Evolutionary conservation across 2,888 invertebrate species (phyloP).

Genomic region (Caenorhabditis auriculariae): DNA sequence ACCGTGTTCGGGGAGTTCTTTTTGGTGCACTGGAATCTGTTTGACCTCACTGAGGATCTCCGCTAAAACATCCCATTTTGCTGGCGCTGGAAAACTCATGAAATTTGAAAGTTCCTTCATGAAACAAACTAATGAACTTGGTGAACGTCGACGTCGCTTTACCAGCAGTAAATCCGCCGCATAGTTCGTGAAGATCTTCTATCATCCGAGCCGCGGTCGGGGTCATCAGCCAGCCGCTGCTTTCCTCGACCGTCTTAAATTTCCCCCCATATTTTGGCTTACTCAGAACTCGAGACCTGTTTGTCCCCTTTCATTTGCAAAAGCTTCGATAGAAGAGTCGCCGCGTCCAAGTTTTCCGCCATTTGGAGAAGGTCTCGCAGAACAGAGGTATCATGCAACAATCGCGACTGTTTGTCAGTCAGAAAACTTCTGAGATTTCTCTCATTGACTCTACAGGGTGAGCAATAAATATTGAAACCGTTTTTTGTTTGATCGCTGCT

Average conservation of each 20-base stretch:
- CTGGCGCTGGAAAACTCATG: constrained; percentile 36
- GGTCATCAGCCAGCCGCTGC: constrained; percentile 58
- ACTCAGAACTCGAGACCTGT: too few relatives aligned
- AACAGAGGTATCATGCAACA: constrained; percentile 47
- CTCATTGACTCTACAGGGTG: too few relatives aligned
- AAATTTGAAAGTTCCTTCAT: neutral
- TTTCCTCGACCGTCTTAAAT: constrained; percentile 42
- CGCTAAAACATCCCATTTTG: constrained; percentile 54
- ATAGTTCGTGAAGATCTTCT: constrained; percentile 43
- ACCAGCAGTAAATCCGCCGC: constrained; percentile 25
- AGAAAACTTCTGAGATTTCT: constrained; percentile 15
- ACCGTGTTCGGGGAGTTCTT: constrained; percentile 23
- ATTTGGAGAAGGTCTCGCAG: constrained; percentile 50
- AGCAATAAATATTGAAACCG: too few relatives aligned
- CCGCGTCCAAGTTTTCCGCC: constrained; percentile 56
- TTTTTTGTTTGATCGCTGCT: too few relatives aligned
- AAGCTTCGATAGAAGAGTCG: constrained; percentile 34
- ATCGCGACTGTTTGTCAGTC: constrained; percentile 50
- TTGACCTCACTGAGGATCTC: constrained; percentile 51
- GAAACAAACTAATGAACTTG: neutral
- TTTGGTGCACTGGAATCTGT: constrained; percentile 14
- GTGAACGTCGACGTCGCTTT: constrained; percentile 23
- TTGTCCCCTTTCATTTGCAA: too few relatives aligned
- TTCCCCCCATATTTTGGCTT: neutral
- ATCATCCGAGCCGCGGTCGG: constrained; percentile 49